These are phyloP conservation scores for Yponomeuta cagnagella DNA, from an alignment of 2,888 invertebrate genomes.

Conservation along the genomic window DNA sequence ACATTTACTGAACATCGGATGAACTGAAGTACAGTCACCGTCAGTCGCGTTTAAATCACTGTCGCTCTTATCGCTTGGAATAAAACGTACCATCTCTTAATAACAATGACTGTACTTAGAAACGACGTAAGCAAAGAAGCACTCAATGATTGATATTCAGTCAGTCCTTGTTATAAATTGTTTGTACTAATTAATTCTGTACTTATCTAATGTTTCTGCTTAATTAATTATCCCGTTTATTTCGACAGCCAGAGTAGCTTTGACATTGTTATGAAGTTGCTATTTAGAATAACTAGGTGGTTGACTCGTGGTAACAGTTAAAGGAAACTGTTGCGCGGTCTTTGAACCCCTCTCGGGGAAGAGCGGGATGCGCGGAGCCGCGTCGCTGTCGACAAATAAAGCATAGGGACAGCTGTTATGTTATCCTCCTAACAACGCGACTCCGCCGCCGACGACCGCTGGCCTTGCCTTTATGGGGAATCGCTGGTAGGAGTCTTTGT, in stretches of 20 bases:
- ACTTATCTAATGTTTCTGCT: background rate
- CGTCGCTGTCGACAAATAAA: constrained; percentile 46
- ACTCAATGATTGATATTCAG: background rate
- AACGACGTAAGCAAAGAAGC: background rate
- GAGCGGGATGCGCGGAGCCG: constrained; percentile 38
- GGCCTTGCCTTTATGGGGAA: background rate
- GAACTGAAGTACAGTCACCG: too few species aligned
- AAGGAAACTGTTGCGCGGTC: constrained; percentile 37
- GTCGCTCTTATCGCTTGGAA: too few species aligned
- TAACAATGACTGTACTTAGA: background rate
- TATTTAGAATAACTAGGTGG: constrained; percentile 29
- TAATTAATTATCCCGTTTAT: background rate
- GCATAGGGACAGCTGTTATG: constrained; percentile 60
- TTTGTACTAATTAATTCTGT: background rate
- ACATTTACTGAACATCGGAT: background rate
- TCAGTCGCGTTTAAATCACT: too few species aligned
- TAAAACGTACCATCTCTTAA: background rate
- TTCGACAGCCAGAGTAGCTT: too few species aligned
- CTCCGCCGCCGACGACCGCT: background rate
- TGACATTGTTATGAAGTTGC: constrained; percentile 4
- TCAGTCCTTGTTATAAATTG: background rate
- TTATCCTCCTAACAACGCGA: constrained; percentile 25
- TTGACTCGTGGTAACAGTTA: constrained; percentile 33
- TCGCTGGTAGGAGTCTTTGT: constrained; percentile 14
- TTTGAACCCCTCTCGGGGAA: constrained; percentile 46